Percentiles rank a stretch among this genome's conserved stretches.
Conservation (phyloP, 1,140 invertebrate species). For the Bombus turneri region DNA sequence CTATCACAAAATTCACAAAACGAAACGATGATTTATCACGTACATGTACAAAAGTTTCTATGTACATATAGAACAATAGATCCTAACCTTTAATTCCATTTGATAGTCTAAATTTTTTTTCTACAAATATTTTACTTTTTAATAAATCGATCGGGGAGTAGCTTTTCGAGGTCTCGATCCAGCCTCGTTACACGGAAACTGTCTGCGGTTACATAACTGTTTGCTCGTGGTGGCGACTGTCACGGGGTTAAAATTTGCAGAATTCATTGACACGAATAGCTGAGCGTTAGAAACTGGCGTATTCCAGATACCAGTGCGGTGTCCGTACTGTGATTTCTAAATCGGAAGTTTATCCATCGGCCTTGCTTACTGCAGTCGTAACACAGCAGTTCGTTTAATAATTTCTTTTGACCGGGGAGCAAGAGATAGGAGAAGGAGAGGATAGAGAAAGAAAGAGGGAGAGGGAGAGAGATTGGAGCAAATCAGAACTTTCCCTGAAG, state of each 20-base stretch:
- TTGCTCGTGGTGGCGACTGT: not conserved
- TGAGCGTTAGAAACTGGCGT: constrained; percentile 35
- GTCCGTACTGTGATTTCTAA: constrained; percentile 46
- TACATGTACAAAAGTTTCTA: no score
- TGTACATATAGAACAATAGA: no score
- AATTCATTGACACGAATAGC: constrained; percentile 52
- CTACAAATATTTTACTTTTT: not conserved
- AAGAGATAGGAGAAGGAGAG: no score
- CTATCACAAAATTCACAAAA: no score
- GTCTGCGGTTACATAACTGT: not conserved
- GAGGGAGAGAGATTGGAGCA: constrained; percentile 2
- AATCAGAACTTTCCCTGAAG: constrained; percentile 59
- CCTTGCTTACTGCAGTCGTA: constrained; percentile 49
- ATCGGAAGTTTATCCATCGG: constrained; percentile 60
- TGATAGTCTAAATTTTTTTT: no score
- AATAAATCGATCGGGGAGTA: not conserved
- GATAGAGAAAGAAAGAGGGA: not conserved
- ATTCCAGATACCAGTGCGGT: constrained; percentile 46
- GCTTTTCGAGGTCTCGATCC: not conserved
- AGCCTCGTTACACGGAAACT: not conserved
- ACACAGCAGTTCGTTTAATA: constrained; percentile 27
- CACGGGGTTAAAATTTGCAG: constrained; percentile 32
- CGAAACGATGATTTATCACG: no score
- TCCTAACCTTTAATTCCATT: no score
- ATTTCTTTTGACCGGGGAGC: constrained; percentile 50